Evolutionary conservation across 2,888 invertebrate species (phyloP).

Genomic region (Seira musarum): DNA sequence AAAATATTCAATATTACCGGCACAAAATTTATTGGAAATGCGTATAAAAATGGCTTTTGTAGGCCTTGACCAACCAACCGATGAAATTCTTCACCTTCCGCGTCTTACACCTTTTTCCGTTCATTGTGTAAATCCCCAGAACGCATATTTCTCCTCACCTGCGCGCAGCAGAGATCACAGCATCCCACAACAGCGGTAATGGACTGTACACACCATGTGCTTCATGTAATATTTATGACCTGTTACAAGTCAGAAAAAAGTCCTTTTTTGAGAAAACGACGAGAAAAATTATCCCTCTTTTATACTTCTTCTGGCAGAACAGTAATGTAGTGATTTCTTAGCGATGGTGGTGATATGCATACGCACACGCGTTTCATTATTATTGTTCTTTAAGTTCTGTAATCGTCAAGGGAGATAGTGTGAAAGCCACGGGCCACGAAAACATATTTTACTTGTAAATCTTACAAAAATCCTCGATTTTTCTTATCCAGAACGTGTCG

Average conservation of each 20-base stretch:
- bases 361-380: too few species aligned
- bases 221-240: slow-evolving; percentile 53
- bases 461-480: slow-evolving; percentile 30
- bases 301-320: neutral
- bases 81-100: too few species aligned
- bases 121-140: neutral
- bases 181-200: slow-evolving; percentile 4
- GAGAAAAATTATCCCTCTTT: neutral
- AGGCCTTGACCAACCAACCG: too few species aligned
- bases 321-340: too few species aligned
- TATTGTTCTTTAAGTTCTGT: too few species aligned
- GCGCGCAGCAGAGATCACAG: slow-evolving; percentile 3
- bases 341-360: too few species aligned
- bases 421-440: slow-evolving; percentile 54
- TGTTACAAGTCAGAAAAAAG: slow-evolving; percentile 20
- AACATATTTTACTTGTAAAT: slow-evolving; percentile 34
- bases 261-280: slow-evolving; percentile 13
- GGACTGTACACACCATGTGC: slow-evolving; percentile 26
- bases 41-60: too few species aligned
- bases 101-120: too few species aligned
- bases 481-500: slow-evolving; percentile 33
- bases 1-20: too few species aligned
- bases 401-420: slow-evolving; percentile 2
- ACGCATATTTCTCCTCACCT: slow-evolving; percentile 6
- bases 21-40: too few species aligned